Conservation (phyloP, 64 coral and sea anemone species). For the Pachyseris speciosa region DNA sequence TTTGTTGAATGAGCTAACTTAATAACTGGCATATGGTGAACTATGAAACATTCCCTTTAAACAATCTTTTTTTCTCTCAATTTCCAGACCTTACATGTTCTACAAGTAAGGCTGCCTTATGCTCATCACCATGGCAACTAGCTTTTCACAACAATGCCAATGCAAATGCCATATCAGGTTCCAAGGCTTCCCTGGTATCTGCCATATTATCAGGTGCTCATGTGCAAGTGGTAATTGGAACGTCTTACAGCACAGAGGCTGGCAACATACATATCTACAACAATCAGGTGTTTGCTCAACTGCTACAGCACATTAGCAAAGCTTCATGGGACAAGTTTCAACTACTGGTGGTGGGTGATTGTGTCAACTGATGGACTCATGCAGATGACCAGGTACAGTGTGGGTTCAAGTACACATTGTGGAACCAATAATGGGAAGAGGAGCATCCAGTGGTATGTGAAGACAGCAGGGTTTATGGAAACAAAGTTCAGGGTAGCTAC, state of each 20-base stretch:
- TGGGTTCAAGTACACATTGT: slow-evolving; percentile 68
- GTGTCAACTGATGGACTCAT: slow-evolving; percentile 70
- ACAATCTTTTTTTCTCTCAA: no score
- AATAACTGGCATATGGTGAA: no score
- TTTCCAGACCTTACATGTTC: no score
- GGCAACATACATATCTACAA: slow-evolving; percentile 66
- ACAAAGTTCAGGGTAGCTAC: slow-evolving; percentile 23
- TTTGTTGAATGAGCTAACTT: no score
- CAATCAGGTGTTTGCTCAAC: slow-evolving; percentile 62
- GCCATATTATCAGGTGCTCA: slow-evolving; percentile 76
- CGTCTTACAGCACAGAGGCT: slow-evolving; percentile 53
- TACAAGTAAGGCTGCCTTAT: no score
- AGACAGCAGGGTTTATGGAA: slow-evolving; percentile 38
- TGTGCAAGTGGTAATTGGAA: slow-evolving; percentile 52
- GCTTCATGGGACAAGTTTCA: slow-evolving; percentile 84
- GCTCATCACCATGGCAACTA: slow-evolving; percentile 59
- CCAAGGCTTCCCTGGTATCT: slow-evolving; percentile 63
- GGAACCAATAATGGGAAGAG: slow-evolving; percentile 25
- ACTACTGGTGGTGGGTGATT: slow-evolving; percentile 87
- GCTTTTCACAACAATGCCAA: slow-evolving; percentile 63
- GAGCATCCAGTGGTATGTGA: slow-evolving; percentile 74
- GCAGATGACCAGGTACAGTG: slow-evolving; percentile 80
- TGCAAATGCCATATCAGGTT: slow-evolving; percentile 12
- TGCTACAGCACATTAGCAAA: slow-evolving; percentile 85
- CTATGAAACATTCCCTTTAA: no score